Evolutionary conservation across 2,888 invertebrate genomes (phyloP).

Genomic region (Nomada hirtipes): DNA sequence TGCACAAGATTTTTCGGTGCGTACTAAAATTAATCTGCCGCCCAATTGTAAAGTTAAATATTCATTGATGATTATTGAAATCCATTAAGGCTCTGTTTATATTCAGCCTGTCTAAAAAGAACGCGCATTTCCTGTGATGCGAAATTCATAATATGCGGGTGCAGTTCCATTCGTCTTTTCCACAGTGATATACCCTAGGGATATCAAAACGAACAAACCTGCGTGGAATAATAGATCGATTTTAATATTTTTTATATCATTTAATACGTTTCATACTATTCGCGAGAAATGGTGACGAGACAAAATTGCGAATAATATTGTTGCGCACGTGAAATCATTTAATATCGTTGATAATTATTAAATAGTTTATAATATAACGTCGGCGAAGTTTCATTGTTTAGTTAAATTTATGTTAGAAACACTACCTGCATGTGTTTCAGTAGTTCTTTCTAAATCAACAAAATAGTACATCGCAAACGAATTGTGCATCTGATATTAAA

Average conservation of each 20-base stretch:
- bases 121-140: neutral
- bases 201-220: neutral
- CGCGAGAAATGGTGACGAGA: neutral
- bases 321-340: neutral
- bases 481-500: neutral
- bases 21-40: conserved; percentile 33
- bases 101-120: too few relatives aligned
- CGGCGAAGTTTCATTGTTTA: neutral
- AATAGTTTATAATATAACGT: neutral
- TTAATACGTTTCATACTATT: neutral
- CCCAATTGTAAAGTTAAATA: neutral
- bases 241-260: neutral
- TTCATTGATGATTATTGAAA: too few relatives aligned
- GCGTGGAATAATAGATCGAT: neutral
- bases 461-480: neutral
- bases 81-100: too few relatives aligned
- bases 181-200: neutral
- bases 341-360: neutral
- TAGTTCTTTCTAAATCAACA: conserved; percentile 4
- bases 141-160: neutral
- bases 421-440: conserved; percentile 8
- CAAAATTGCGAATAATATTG: neutral
- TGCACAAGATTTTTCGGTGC: conserved; percentile 37
- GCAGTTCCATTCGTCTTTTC: neutral
- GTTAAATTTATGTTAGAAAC: neutral